Conservation (phyloP, 2,797 vertebrate species). For the Trachurus trachurus region DNA sequence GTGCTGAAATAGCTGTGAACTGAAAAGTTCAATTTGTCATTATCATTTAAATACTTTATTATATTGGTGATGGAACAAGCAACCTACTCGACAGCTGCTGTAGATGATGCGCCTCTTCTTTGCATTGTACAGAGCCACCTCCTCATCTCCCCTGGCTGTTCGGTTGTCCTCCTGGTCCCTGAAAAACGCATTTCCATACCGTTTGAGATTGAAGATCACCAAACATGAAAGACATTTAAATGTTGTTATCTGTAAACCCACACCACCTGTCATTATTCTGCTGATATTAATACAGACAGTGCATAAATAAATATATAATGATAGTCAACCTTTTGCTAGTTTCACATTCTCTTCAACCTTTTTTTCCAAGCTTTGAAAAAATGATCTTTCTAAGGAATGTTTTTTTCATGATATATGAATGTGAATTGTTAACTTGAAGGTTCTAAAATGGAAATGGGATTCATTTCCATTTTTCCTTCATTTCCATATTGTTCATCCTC, state of each 20-base stretch:
- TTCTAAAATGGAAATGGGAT: background rate
- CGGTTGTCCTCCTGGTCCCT: slow-evolving; percentile 91
- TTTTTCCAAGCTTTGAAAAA: background rate
- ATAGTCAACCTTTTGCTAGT: background rate
- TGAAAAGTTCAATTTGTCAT: background rate
- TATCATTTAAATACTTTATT: background rate
- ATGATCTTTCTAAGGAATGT: background rate
- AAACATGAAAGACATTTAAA: background rate
- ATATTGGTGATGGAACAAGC: background rate
- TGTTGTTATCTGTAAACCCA: too few relatives aligned
- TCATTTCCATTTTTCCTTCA: background rate
- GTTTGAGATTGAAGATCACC: background rate
- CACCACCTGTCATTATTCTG: background rate
- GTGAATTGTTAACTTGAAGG: background rate
- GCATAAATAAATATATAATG: background rate
- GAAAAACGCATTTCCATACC: slow-evolving; percentile 31
- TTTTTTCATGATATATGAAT: background rate
- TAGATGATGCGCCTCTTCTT: slow-evolving; percentile 89
- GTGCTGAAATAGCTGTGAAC: slow-evolving; percentile 4
- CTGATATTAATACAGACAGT: background rate
- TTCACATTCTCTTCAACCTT: background rate
- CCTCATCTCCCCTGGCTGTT: slow-evolving; percentile 91
- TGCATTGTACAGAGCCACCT: slow-evolving; percentile 88
- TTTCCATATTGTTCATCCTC: too few relatives aligned
- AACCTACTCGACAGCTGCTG: slow-evolving; percentile 81